A percentile compares a stretch with the other conserved stretches of the same genome.
Evolutionary conservation across 2,888 invertebrate species (phyloP).

Genomic region (Stenurella melanura): DNA sequence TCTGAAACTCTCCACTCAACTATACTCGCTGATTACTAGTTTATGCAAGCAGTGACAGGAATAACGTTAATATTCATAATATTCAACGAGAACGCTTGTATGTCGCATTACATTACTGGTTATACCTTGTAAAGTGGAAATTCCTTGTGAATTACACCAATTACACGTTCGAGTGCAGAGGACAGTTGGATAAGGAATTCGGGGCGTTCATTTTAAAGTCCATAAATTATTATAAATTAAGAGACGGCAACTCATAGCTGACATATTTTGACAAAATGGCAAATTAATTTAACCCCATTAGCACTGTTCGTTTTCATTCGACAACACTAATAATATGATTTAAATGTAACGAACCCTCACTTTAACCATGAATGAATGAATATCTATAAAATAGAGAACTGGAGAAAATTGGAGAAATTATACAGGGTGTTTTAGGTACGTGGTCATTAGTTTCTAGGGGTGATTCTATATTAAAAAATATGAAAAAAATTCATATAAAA

Average conservation of each 20-base stretch:
- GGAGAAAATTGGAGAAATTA: too few species aligned
- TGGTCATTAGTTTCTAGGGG: too few species aligned
- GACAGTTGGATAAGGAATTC: slow-evolving; percentile 9
- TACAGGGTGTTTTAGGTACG: too few species aligned
- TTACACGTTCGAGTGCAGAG: slow-evolving; percentile 24
- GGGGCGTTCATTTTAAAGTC: not conserved
- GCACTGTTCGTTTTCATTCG: too few species aligned
- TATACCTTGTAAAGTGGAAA: slow-evolving; percentile 36
- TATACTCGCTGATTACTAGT: slow-evolving; percentile 4
- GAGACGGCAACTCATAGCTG: not conserved
- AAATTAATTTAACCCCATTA: too few species aligned
- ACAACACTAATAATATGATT: not conserved
- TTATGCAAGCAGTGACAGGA: not conserved
- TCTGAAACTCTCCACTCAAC: not conserved
- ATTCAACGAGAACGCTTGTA: slow-evolving; percentile 11
- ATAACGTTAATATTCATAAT: slow-evolving; percentile 22
- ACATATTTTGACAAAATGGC: too few species aligned
- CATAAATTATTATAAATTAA: slow-evolving; percentile 13
- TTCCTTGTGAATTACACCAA: slow-evolving; percentile 31
- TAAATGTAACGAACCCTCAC: too few species aligned
- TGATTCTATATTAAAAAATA: too few species aligned
- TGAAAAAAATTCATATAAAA: too few species aligned
- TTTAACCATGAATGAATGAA: too few species aligned
- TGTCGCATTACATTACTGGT: slow-evolving; percentile 30
- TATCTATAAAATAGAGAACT: too few species aligned